Evolutionary conservation across 1,140 invertebrate genomes (phyloP).

Genomic region (fruit fly (Drosophila melanogaster)): DNA sequence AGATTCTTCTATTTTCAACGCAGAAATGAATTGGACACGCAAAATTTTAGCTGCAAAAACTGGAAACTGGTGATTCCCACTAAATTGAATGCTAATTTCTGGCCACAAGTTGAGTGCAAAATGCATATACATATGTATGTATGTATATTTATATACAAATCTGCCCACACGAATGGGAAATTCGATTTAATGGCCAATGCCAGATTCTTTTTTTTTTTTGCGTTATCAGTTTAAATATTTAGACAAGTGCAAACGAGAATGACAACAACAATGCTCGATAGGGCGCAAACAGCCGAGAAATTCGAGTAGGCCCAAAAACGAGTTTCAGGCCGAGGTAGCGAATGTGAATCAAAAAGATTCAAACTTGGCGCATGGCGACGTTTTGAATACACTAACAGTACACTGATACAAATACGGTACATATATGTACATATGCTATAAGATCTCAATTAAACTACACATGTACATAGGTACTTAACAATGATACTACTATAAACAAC

Average conservation of each 20-base stretch:
- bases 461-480: too few relatives aligned
- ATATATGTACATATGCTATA: too few relatives aligned
- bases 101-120: slow-evolving; percentile 7
- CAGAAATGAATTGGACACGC: background rate
- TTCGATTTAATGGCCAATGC: slow-evolving; percentile 19
- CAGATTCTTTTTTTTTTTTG: slow-evolving; percentile 1
- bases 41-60: background rate
- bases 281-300: slow-evolving; percentile 19
- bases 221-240: slow-evolving; percentile 4
- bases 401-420: too few relatives aligned
- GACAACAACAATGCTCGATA: background rate
- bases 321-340: slow-evolving; percentile 29
- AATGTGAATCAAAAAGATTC: slow-evolving; percentile 10
- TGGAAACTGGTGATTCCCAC: background rate
- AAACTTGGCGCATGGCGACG: too few relatives aligned
- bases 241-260: background rate
- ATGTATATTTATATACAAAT: too few relatives aligned
- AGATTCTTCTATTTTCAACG: background rate
- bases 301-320: slow-evolving; percentile 49
- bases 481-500: too few relatives aligned
- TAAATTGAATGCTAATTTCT: slow-evolving; percentile 13
- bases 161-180: slow-evolving; percentile 4
- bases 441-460: too few relatives aligned
- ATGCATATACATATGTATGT: too few relatives aligned
- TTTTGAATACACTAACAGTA: too few relatives aligned